Percentiles rank a stretch among this genome's conserved stretches.
Conservation (phyloP, 2,113 vertebrate genomes). For the Crotalus helleri region DNA sequence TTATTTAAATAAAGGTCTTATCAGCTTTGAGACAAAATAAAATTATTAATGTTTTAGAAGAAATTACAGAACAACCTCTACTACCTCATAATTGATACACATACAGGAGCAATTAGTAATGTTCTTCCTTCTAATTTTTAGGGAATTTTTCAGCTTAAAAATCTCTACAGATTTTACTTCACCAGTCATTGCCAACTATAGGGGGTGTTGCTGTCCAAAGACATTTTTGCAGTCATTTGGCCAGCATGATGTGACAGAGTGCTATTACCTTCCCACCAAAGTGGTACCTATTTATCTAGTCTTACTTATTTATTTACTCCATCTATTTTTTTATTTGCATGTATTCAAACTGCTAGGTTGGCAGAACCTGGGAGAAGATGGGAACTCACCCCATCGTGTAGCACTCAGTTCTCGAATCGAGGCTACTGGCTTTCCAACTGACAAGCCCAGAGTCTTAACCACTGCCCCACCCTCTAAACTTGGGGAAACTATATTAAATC, state of each 20-base stretch:
- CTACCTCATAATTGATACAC: background rate
- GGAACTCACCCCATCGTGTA: background rate
- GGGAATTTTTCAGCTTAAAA: background rate
- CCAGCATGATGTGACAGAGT: background rate
- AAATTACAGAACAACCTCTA: background rate
- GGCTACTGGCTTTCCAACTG: background rate
- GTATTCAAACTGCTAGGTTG: background rate
- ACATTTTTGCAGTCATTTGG: background rate
- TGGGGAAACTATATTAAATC: background rate
- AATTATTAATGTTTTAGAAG: background rate
- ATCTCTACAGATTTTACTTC: background rate
- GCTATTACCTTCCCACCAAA: background rate
- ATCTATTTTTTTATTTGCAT: background rate
- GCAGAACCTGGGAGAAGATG: background rate
- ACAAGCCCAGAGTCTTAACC: background rate
- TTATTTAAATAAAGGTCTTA: background rate
- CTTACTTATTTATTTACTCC: background rate
- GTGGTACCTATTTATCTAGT: background rate
- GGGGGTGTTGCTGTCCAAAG: no score
- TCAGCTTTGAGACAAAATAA: slow-evolving; percentile 1
- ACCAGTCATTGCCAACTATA: background rate
- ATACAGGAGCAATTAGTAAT: background rate
- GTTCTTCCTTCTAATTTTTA: background rate
- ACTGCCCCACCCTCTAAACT: background rate
- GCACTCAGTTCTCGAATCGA: background rate